Base-by-base conservation (phyloP, 2,888 invertebrate genomes). In the Sphinx pinastri region DNA sequence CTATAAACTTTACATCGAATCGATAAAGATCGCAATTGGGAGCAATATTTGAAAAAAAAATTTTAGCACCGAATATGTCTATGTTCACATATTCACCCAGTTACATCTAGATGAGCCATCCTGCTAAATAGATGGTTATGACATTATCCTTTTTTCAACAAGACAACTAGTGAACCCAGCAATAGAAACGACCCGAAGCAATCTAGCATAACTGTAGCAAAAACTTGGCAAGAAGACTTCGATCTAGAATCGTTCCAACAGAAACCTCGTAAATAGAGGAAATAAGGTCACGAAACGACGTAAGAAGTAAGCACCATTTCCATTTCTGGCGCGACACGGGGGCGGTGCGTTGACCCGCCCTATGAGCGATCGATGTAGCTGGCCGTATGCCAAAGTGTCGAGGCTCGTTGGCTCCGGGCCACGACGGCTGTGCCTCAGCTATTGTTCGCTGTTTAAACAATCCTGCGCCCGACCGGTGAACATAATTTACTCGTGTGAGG, bases 351-450 rank as follows among this genome's bases (percentile, higher is more conserved):
- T 84, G 85, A 85, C 85, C 86, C 73, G 77, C 75, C 75, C 77
- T 75, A 77, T 80, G 76, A 79, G 73, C 87, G 84, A 87, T 87
- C 87, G 86, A 87, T 86, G 85, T 75, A 81, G 76, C 74, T 83
- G 85, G 85, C 82, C 12, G 63, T 4, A 16, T 49, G 83, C 86
- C 86, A 87, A 79, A 72, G 71, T 71, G 74, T 75, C 75, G 76
- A 71, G 74, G 72, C 69, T 74, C 60, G 70, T 78, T 85, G 85
- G 84, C 85, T 77, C 77, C 68, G 57, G 70, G 84, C 81, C 76
- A 75, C 70, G 72, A 8, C 58, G 31, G 31, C 67, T n/a, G 54
- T 38, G 12, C 52, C 67, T 67, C 52, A 63, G 47, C 54, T 45
- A 67, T 63, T 63, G 63, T 63, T 63, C 16, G 63, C 47, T 63